phyloP scores from a whole-genome alignment of 53 echinoderm and acorn worm genomes.

The Henricia sp. region DNA sequence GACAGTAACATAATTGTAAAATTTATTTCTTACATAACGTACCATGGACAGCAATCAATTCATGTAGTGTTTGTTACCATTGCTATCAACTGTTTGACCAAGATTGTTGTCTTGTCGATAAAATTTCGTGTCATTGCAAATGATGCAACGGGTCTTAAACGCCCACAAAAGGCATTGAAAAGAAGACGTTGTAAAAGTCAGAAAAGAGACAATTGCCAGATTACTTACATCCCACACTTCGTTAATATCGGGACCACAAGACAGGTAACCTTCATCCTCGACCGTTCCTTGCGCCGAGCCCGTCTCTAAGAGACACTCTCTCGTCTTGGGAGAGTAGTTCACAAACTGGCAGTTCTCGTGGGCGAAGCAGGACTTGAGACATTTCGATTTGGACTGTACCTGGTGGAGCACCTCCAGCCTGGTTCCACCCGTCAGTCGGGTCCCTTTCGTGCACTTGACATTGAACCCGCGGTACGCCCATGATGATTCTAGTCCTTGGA shows the following conservation, averaged over 20 bases:
- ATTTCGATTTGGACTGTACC: neutral
- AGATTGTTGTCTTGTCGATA: too few relatives aligned
- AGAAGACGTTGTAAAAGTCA: too few relatives aligned
- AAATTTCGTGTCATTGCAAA: too few relatives aligned
- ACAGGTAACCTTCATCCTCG: neutral
- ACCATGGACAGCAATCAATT: too few relatives aligned
- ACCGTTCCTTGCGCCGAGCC: neutral
- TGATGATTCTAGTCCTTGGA: neutral
- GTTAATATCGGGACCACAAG: neutral
- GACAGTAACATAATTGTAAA: too few relatives aligned
- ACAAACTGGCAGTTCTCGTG: neutral
- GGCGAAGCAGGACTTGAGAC: neutral
- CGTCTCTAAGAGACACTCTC: neutral
- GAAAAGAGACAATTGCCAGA: too few relatives aligned
- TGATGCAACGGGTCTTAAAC: too few relatives aligned
- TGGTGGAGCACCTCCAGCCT: neutral
- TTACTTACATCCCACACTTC: neutral
- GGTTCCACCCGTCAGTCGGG: neutral
- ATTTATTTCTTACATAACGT: too few relatives aligned
- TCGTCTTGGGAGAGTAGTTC: neutral
- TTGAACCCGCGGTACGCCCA: neutral
- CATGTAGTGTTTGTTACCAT: too few relatives aligned
- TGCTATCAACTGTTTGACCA: too few relatives aligned
- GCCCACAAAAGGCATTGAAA: too few relatives aligned
- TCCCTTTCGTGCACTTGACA: neutral